Base-by-base conservation (phyloP, 2,113 vertebrate genomes). In the Alouatta palliata region DNA sequence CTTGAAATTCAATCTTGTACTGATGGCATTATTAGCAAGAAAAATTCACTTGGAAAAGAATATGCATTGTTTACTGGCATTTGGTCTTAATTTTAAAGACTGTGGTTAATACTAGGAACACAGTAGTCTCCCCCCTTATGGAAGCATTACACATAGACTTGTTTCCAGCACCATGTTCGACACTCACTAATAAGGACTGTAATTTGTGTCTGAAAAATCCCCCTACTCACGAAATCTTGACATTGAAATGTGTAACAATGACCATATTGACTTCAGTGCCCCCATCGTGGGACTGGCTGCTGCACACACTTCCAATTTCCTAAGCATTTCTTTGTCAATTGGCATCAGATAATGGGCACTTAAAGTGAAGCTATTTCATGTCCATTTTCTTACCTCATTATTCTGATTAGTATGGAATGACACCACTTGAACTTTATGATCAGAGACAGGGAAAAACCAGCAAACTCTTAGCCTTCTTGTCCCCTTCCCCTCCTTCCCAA, bases 351-450 rank as follows among this genome's bases (percentile, higher is more conserved):
- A 97, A 94, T 52, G 90, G 71, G 86, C 43, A 19, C 85, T 94
- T 89, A 84, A 91, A 96, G 96, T 76, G 70, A 94, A 87, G 91
- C 95, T 95, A 86, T 97, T 97, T 97, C 97, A 95, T 97, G 96
- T 94, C 90, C 81, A 1, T 93, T 96, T 94, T 97, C 95, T 95
- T 58, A 79, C 81, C 96, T 2, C 2, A 40, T 97, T 94, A 93
- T 64, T 87, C 95, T 90, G 84, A 96, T 97, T 47, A 87, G 4
- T 27, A 25, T 3, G 14, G 73, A 87, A 91, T 94, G 96, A 97
- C 90, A 92, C 95, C 96, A 75, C 96, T 92, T 96, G 93, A 97
- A 90, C 96, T 95, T 47, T 73, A 35, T 8, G 70, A 43, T n/a
- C 32, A 16, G 16, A 2, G 49, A 92, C 14, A 66, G 87, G 91